Percentiles rank a stretch among this genome's conserved stretches.
These are phyloP conservation scores for Oreochromis niloticus DNA, from an alignment of 2,113 vertebrate genomes.

Conservation along the genomic window DNA sequence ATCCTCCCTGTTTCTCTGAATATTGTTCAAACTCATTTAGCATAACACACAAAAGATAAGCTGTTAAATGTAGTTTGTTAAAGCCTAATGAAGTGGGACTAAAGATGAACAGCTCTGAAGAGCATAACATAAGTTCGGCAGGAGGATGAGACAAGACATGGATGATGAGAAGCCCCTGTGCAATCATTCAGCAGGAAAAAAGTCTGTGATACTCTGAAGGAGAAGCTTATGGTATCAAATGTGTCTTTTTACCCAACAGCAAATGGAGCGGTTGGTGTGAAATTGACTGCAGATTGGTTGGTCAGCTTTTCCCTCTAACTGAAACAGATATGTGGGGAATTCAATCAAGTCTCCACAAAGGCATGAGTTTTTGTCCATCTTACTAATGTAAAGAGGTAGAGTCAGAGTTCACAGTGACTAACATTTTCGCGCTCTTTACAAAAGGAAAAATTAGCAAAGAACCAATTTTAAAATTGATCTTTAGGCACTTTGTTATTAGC, in stretches of 20 bases:
- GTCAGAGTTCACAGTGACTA: neutral
- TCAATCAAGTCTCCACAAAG: neutral
- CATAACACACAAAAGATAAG: neutral
- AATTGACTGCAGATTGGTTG: conserved; percentile 39
- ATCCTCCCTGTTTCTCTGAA: neutral
- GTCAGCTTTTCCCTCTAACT: neutral
- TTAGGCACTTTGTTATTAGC: neutral
- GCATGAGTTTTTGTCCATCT: neutral
- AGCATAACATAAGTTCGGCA: neutral
- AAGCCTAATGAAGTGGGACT: neutral
- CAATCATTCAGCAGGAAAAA: neutral
- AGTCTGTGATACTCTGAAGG: neutral
- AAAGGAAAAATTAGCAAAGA: neutral
- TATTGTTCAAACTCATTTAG: neutral
- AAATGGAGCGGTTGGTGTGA: conserved; percentile 38
- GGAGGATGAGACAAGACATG: neutral
- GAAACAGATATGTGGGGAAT: neutral
- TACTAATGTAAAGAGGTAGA: neutral
- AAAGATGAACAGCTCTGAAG: neutral
- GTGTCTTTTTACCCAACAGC: neutral
- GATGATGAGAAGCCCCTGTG: neutral
- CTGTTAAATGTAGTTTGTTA: neutral
- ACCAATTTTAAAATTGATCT: neutral
- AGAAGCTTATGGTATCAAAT: neutral
- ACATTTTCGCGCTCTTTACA: neutral